Conservation (phyloP, 2,797 vertebrate species). For the Sebastiscus albofasciatus region DNA sequence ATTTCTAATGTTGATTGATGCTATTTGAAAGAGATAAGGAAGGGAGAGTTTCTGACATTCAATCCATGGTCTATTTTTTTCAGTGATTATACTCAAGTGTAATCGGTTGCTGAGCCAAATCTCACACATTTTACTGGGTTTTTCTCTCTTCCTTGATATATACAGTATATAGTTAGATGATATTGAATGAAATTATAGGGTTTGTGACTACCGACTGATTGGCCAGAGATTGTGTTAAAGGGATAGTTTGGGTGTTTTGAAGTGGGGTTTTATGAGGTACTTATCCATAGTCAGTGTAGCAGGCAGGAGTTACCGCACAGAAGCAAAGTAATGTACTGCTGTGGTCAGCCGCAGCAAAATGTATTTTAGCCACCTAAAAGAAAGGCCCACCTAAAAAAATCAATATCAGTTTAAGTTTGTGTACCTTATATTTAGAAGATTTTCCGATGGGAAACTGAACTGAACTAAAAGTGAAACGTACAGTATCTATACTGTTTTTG, state of each 20-base stretch:
- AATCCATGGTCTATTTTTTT: conserved; percentile 12
- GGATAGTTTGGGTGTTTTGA: background rate
- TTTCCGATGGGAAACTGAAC: too few species aligned
- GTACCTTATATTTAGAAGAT: too few species aligned
- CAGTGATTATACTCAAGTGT: conserved; percentile 15
- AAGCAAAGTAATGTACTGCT: background rate
- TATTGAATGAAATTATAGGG: background rate
- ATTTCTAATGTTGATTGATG: conserved; percentile 66
- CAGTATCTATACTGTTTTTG: background rate
- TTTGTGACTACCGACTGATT: background rate
- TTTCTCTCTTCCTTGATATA: background rate
- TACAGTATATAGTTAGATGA: background rate
- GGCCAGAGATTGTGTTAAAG: background rate
- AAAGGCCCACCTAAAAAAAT: too few species aligned
- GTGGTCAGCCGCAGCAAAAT: too few species aligned
- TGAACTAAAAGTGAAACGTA: too few species aligned
- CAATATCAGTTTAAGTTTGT: too few species aligned
- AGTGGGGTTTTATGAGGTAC: background rate
- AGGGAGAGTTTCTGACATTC: conserved; percentile 37
- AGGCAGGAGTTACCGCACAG: background rate
- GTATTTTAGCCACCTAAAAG: too few species aligned
- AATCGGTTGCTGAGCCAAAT: conserved; percentile 19
- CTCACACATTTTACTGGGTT: background rate
- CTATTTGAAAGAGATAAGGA: conserved; percentile 45
- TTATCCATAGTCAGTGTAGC: background rate